Percentiles rank a stretch among this genome's conserved stretches.
phyloP scores from a whole-genome alignment of 2,113 vertebrate species.

The Thymallus thymallus region DNA sequence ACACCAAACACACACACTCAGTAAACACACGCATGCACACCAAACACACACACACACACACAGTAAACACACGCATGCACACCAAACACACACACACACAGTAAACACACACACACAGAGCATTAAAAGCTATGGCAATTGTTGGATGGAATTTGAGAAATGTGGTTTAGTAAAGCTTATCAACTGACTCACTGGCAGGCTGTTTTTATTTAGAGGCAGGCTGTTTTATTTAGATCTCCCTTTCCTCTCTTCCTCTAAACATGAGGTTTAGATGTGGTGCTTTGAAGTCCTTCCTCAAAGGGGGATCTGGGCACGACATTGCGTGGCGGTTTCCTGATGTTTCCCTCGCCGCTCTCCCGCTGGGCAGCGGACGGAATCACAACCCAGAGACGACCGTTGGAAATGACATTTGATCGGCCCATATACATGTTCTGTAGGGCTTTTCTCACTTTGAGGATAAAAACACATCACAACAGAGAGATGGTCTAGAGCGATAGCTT shows the following conservation, averaged over 20 bases:
- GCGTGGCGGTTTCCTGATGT: slow-evolving; percentile 51
- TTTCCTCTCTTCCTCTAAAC: background rate
- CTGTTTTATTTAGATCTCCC: slow-evolving; percentile 16
- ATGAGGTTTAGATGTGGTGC: slow-evolving; percentile 58
- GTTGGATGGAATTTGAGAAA: slow-evolving; percentile 78
- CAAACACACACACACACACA: slow-evolving; percentile 77
- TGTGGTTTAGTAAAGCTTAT: slow-evolving; percentile 88
- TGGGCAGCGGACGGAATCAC: slow-evolving; percentile 53
- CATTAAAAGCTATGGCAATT: slow-evolving; percentile 78
- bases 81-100: slow-evolving; percentile 74
- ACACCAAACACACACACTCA: slow-evolving; percentile 72
- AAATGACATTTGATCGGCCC: slow-evolving; percentile 65
- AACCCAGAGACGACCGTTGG: slow-evolving; percentile 61
- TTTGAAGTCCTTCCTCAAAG: slow-evolving; percentile 73
- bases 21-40: slow-evolving; percentile 83
- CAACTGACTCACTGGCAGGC: slow-evolving; percentile 64
- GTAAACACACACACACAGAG: slow-evolving; percentile 79
- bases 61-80: slow-evolving; percentile 66
- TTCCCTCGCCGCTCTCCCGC: slow-evolving; percentile 56
- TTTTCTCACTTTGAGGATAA: slow-evolving; percentile 35
- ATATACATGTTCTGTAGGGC: slow-evolving; percentile 37
- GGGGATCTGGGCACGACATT: slow-evolving; percentile 56
- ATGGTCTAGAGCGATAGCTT: no score
- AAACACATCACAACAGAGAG: slow-evolving; percentile 24
- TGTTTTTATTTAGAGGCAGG: slow-evolving; percentile 28